phyloP scores from a whole-genome alignment of 2,888 invertebrate species.

The Leptinotarsa rubiginosa region DNA sequence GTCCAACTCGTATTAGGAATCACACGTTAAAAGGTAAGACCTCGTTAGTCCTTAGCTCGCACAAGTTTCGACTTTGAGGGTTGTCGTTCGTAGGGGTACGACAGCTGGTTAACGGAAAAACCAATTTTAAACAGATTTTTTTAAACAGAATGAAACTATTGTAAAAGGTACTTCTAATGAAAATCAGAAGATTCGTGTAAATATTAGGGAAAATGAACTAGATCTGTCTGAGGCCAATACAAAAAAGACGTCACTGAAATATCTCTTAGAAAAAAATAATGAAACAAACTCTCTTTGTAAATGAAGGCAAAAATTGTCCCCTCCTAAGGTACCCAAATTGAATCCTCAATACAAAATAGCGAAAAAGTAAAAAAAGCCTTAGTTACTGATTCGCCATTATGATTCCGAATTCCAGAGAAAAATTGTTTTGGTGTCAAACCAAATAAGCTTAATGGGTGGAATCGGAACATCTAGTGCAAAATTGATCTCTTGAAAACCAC shows the following conservation, averaged over 20 bases:
- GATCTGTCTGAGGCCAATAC: not conserved
- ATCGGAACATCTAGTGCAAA: too few species aligned
- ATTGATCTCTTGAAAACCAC: too few species aligned
- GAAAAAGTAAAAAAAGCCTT: not conserved
- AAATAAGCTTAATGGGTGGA: too few species aligned
- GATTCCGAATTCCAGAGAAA: not conserved
- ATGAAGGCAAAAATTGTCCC: not conserved
- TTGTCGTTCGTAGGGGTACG: too few species aligned
- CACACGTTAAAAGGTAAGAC: too few species aligned
- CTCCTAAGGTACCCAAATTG: not conserved
- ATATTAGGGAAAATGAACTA: not conserved
- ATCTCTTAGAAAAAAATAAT: not conserved
- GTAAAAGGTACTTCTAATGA: not conserved
- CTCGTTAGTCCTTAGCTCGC: too few species aligned
- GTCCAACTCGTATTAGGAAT: too few species aligned
- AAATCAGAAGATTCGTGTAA: too few species aligned
- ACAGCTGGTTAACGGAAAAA: too few species aligned
- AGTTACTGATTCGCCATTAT: not conserved
- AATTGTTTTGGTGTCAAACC: not conserved
- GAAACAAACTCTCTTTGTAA: not conserved
- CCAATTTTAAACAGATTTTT: too few species aligned
- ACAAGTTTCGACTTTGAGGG: too few species aligned
- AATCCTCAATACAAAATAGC: slow-evolving; percentile 3
- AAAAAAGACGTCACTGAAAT: too few species aligned
- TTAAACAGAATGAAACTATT: not conserved